Percentiles rank a stretch among this genome's conserved stretches.
Conservation (phyloP, 2,888 invertebrate species). For the Mythimna albipuncta region DNA sequence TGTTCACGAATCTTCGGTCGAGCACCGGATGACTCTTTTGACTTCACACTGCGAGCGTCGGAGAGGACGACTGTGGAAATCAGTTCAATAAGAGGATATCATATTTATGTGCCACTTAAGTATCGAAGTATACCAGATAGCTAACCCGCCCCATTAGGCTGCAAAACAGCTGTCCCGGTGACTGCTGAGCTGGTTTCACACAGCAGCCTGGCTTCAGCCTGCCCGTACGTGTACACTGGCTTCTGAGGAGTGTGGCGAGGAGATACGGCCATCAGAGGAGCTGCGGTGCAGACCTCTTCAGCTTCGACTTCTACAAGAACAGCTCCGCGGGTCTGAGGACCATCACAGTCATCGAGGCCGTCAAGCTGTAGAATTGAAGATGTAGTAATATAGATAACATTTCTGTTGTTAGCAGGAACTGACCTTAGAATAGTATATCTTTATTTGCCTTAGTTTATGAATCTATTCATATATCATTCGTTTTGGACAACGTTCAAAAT, state of each 20-base stretch:
- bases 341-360: slow-evolving; percentile 80
- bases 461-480: too few relatives aligned
- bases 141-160: slow-evolving; percentile 82
- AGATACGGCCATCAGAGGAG: slow-evolving; percentile 92
- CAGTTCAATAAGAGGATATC: background rate
- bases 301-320: slow-evolving; percentile 95
- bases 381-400: background rate
- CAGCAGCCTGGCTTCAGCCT: slow-evolving; percentile 89
- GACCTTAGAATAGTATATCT: too few relatives aligned
- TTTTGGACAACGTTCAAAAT: too few relatives aligned
- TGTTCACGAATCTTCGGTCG: slow-evolving; percentile 81
- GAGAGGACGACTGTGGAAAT: slow-evolving; percentile 74
- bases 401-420: background rate
- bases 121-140: background rate
- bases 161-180: slow-evolving; percentile 85
- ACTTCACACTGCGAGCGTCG: slow-evolving; percentile 75
- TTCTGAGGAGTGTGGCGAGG: slow-evolving; percentile 92
- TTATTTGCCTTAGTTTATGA: too few relatives aligned
- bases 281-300: slow-evolving; percentile 94
- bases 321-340: slow-evolving; percentile 92
- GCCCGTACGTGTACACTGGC: slow-evolving; percentile 93
- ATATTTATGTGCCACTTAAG: background rate
- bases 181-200: slow-evolving; percentile 86
- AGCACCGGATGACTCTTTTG: slow-evolving; percentile 72
- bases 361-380: slow-evolving; percentile 70